A percentile compares a stretch with the other conserved stretches of the same genome.
Conservation (phyloP, 2,113 vertebrate species). For the Odocoileus virginianus region DNA sequence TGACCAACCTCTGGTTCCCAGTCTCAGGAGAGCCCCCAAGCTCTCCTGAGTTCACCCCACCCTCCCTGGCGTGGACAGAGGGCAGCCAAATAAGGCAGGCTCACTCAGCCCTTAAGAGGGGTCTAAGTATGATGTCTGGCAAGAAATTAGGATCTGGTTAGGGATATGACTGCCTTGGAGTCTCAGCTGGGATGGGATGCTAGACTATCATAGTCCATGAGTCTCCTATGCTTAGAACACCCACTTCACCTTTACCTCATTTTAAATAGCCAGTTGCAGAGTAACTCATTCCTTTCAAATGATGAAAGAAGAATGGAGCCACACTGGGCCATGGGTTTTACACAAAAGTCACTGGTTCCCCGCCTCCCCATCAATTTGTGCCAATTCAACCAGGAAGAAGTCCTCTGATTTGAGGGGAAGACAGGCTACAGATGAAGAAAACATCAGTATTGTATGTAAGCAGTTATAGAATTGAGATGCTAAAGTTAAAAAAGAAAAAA, state of each 20-base stretch:
- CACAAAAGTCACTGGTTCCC: neutral
- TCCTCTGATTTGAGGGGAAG: neutral
- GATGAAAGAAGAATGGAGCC: constrained; percentile 7
- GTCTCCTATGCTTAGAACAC: too few relatives aligned
- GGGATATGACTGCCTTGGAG: neutral
- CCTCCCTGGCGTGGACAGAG: neutral
- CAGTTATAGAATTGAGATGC: neutral
- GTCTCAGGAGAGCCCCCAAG: neutral
- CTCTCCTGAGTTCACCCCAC: neutral
- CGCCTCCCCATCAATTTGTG: neutral
- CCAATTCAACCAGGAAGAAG: neutral
- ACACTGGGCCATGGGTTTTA: neutral
- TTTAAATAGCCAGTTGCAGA: neutral
- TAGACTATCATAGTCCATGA: neutral
- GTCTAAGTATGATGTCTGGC: neutral
- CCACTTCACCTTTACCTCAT: neutral
- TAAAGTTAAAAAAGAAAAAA: neutral
- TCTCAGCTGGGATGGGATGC: neutral
- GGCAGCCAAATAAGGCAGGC: neutral
- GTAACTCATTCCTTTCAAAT: neutral
- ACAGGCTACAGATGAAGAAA: neutral
- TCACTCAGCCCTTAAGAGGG: neutral
- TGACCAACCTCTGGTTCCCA: neutral
- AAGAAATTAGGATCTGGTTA: neutral
- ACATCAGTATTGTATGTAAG: neutral